Conservation (phyloP, 1,140 invertebrate genomes). For the Eumaeus atala region DNA sequence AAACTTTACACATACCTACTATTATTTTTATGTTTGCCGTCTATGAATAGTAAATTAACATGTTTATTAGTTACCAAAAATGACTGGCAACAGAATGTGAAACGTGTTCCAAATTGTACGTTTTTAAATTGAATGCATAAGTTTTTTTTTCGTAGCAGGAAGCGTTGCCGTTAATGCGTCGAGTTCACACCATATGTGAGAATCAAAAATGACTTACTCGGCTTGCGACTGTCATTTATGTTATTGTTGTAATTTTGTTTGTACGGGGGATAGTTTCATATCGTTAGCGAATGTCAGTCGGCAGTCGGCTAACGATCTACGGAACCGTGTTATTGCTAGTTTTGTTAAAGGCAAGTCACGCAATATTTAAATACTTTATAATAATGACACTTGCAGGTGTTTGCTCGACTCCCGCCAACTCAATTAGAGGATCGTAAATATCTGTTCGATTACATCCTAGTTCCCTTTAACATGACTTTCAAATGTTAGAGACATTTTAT, state of each 20-base stretch:
- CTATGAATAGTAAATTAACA: too few relatives aligned
- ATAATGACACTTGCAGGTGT: too few relatives aligned
- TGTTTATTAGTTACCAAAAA: slow-evolving; percentile 6
- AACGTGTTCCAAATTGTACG: slow-evolving; percentile 16
- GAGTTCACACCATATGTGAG: slow-evolving; percentile 56
- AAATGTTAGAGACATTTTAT: too few relatives aligned
- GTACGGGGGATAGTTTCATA: slow-evolving; percentile 41
- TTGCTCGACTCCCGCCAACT: too few relatives aligned
- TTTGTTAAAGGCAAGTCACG: slow-evolving; percentile 31
- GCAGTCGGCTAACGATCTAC: slow-evolving; percentile 49
- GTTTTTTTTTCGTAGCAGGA: slow-evolving; percentile 42
- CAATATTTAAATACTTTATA: slow-evolving; percentile 27
- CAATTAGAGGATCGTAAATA: too few relatives aligned
- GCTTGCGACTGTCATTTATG: slow-evolving; percentile 31
- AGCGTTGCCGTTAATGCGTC: slow-evolving; percentile 45
- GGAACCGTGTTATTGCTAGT: slow-evolving; percentile 44
- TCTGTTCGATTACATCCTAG: too few relatives aligned
- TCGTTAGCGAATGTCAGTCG: slow-evolving; percentile 58
- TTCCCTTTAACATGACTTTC: too few relatives aligned
- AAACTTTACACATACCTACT: too few relatives aligned
- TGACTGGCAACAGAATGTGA: slow-evolving; percentile 14
- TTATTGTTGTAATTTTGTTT: slow-evolving; percentile 59
- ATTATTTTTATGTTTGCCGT: too few relatives aligned
- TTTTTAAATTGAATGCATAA: slow-evolving; percentile 22
- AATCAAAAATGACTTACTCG: slow-evolving; percentile 51